These are phyloP conservation scores for Emberiza fucata DNA, from an alignment of 2,113 vertebrate species.

Conservation along the genomic window DNA sequence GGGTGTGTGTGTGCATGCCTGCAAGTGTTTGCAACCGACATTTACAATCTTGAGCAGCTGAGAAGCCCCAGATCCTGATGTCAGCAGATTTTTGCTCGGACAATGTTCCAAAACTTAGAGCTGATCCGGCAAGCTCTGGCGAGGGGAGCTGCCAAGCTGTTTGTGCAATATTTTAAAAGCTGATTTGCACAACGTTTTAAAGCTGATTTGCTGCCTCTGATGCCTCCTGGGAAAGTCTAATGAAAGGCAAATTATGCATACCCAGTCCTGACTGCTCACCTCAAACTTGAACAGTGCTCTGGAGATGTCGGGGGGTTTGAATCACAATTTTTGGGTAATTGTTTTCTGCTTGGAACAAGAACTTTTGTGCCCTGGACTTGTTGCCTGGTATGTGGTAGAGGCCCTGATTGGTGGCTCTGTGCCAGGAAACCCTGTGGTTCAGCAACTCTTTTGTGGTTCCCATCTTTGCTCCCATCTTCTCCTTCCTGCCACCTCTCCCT, in stretches of 20 bases:
- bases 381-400: not conserved
- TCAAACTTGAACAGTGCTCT: accelerated
- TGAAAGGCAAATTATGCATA: not conserved
- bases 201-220: not conserved
- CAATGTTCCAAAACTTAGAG: not conserved
- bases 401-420: not conserved
- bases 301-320: not conserved
- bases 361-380: not conserved
- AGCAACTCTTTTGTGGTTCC: not conserved
- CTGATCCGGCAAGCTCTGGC: not conserved
- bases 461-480: not conserved
- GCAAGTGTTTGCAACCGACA: not conserved
- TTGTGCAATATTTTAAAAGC: not conserved
- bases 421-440: not conserved
- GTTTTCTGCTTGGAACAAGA: not conserved
- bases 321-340: not conserved
- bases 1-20: accelerated
- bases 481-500: not conserved
- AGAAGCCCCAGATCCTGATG: not conserved
- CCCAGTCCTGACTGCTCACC: not conserved
- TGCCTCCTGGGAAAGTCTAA: not conserved
- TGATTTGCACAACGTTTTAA: not conserved
- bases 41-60: not conserved
- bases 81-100: not conserved
- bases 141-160: not conserved